phyloP scores from a whole-genome alignment of 2,797 vertebrate genomes.

The Orestias chungarensis region DNA sequence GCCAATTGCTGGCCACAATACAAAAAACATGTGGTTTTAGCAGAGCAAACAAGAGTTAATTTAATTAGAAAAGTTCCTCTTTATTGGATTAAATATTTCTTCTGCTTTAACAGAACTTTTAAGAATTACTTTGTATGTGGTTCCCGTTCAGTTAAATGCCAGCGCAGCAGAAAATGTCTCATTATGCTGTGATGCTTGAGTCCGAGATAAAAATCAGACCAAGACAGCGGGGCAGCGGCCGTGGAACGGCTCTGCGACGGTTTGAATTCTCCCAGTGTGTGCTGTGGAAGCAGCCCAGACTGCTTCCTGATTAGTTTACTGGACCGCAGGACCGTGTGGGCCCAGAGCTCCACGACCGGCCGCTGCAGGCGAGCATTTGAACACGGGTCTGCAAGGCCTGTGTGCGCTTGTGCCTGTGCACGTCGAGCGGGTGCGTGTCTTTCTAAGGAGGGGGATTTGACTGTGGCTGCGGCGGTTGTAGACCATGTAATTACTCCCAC shows the following conservation, averaged over 20 bases:
- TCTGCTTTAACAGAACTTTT: background rate
- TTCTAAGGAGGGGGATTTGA: slow-evolving; percentile 67
- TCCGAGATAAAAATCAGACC: slow-evolving; percentile 4
- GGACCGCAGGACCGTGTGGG: slow-evolving; percentile 59
- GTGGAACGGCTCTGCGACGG: slow-evolving; percentile 20
- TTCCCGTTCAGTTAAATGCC: background rate
- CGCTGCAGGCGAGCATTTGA: slow-evolving; percentile 32
- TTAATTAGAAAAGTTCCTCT: background rate
- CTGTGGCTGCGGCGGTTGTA: slow-evolving; percentile 71
- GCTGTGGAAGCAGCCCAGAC: slow-evolving; percentile 66
- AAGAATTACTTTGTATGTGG: background rate
- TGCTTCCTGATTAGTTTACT: slow-evolving; percentile 74
- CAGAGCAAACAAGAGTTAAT: too few species aligned
- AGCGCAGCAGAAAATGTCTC: background rate
- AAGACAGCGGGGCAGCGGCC: slow-evolving; percentile 12
- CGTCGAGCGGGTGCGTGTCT: slow-evolving; percentile 22
- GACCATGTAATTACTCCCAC: slow-evolving; percentile 79
- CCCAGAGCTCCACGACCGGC: slow-evolving; percentile 42
- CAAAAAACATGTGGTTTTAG: background rate
- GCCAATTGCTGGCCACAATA: background rate
- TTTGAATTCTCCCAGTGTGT: slow-evolving; percentile 58
- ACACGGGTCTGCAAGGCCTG: slow-evolving; percentile 12
- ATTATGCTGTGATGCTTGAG: background rate
- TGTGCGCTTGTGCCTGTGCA: slow-evolving; percentile 16
- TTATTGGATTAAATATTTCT: background rate